Evolutionary conservation across 2,888 invertebrate genomes (phyloP), one percentile per base, ranked within the genome.

Genomic region (Troglohyphantes excavatus): DNA sequence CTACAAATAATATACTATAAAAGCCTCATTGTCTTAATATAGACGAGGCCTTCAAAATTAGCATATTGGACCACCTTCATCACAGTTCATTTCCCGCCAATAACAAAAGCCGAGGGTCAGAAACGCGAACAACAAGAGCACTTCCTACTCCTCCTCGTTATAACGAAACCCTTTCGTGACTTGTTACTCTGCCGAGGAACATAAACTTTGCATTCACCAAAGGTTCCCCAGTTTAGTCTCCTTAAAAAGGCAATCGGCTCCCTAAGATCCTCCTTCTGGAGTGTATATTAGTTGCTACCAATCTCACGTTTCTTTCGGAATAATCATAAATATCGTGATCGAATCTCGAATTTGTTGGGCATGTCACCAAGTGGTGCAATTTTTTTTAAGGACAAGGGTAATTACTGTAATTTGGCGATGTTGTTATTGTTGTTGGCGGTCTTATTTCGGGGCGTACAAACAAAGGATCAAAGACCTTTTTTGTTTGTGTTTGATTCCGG

Each of bases 341-440:
- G 53, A 53, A 53, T 53, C n/a, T 53, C 13, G 53, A 53, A 53
- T 53, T 53, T 53, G 13, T 53, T 39, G n/a, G 17, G 5, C 53
- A 53, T 53, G 53, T n/a, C 53, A 53, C 17, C 53, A 53, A n/a
- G 53, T 13, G 17, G n/a, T 53, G 53, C 53, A 53, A 39, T 39
- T 53, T 53, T 53, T 78, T 65, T 65, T 23, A 63, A 78, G 78
- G 63, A 39, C 19, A 65, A 27, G 43, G 65, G 26, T 43, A 65
- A 78, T 65, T 78, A 43, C 43, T 26, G 76, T 21, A 39, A 39
- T 65, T 53, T 53, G 2, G n/a, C 17, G 13, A n/a, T n/a, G n/a
- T 39, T 39, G 39, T 39, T 39, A 39, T 39, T 53, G 53, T 53
- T 53, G 53, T 53, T n/a, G 53, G n/a, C 17, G 53, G 5, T 53